Conservation (phyloP, 1,140 invertebrate genomes). For the Frieseomelitta varia region DNA sequence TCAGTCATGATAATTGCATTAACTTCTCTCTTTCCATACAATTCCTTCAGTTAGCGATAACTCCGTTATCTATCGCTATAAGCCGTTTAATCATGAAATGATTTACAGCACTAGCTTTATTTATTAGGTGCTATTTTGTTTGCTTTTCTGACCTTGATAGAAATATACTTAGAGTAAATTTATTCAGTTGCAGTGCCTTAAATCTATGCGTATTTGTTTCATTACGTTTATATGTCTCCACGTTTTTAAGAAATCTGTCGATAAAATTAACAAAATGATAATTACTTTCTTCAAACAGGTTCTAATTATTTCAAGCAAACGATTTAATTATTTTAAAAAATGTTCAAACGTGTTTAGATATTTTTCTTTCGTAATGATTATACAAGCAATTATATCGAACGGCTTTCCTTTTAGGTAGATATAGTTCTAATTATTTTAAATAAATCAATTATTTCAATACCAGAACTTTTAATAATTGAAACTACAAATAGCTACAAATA, state of each 20-base stretch:
- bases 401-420: too few relatives aligned
- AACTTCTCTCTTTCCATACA: neutral
- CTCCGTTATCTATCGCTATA: slow-evolving; percentile 1
- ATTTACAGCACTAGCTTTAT: neutral
- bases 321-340: neutral
- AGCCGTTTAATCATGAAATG: slow-evolving; percentile 4
- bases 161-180: neutral
- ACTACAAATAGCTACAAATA: too few relatives aligned
- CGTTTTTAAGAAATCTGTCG: neutral
- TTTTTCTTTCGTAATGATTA: too few relatives aligned
- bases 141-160: neutral
- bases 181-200: neutral
- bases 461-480: too few relatives aligned
- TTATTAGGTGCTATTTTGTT: neutral
- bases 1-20: neutral
- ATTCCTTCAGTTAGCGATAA: neutral
- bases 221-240: neutral
- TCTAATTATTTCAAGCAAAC: neutral
- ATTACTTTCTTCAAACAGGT: too few relatives aligned
- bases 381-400: too few relatives aligned
- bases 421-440: too few relatives aligned
- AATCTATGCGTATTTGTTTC: neutral
- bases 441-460: too few relatives aligned
- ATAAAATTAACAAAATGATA: neutral
- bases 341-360: neutral